Evolutionary conservation across 2,888 invertebrate species (phyloP).

Genomic region (Piscicola geometra): DNA sequence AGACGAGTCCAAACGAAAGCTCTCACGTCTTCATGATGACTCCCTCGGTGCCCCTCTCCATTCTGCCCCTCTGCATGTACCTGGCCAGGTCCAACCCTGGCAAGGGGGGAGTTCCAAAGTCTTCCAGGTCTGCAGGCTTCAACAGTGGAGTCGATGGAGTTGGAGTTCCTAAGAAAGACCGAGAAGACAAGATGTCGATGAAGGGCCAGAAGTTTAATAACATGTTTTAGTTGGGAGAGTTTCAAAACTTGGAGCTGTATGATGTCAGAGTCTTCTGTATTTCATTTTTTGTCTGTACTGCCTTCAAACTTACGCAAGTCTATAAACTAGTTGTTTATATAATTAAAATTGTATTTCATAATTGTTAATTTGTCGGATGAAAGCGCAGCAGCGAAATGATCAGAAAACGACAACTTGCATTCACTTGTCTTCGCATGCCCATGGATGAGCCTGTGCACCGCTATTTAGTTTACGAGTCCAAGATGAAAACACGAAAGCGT

Average conservation of each 20-base stretch:
- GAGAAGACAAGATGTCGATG: slow-evolving; percentile 29
- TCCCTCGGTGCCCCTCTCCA: slow-evolving; percentile 42
- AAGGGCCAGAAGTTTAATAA: slow-evolving; percentile 33
- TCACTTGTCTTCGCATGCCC: too few relatives aligned
- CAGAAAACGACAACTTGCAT: too few relatives aligned
- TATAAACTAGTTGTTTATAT: too few relatives aligned
- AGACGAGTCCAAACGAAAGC: slow-evolving; percentile 5
- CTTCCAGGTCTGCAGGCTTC: slow-evolving; percentile 21
- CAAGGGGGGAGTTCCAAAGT: slow-evolving; percentile 22
- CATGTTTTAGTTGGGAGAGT: slow-evolving; percentile 22
- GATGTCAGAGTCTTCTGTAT: not conserved
- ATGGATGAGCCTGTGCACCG: too few relatives aligned
- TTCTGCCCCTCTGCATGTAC: slow-evolving; percentile 43
- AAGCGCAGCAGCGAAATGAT: too few relatives aligned
- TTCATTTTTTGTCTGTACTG: not conserved
- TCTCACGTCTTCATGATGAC: slow-evolving; percentile 35
- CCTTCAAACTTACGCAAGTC: too few relatives aligned
- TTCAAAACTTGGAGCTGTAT: not conserved
- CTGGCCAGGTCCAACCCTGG: slow-evolving; percentile 40
- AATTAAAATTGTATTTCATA: too few relatives aligned
- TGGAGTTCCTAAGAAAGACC: slow-evolving; percentile 26
- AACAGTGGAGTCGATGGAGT: slow-evolving; percentile 34
- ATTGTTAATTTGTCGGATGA: too few relatives aligned
- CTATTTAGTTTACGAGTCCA: too few relatives aligned
- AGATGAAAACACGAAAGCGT: too few relatives aligned